Conservation (phyloP, 2,888 invertebrate species). For the Calliscelio sp. region DNA sequence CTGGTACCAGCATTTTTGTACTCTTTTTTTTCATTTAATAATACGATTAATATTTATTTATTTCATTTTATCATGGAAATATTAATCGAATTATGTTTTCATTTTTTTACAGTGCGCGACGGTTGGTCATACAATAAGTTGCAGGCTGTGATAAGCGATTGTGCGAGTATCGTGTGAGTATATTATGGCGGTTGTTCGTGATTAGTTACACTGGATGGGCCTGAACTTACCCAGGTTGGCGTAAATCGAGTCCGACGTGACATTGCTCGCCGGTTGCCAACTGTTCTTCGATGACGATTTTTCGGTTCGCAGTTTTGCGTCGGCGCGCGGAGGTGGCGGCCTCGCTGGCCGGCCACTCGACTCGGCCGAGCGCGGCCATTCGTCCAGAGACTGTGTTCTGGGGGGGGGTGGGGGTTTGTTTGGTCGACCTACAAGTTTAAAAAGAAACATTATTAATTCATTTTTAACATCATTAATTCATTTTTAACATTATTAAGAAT, state of each 20-base stretch:
- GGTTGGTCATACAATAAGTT: conserved; percentile 74
- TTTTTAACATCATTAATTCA: not conserved
- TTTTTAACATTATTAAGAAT: not conserved
- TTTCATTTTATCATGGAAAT: too few species aligned
- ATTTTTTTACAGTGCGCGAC: conserved; percentile 65
- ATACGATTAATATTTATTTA: too few species aligned
- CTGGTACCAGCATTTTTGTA: too few species aligned
- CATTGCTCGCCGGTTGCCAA: conserved; percentile 74
- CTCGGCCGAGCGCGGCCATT: conserved; percentile 87
- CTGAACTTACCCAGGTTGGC: conserved; percentile 91
- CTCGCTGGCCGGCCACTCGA: conserved; percentile 88
- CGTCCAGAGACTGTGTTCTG: conserved; percentile 87
- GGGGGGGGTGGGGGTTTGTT: conserved; percentile 93
- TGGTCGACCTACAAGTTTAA: conserved; percentile 85
- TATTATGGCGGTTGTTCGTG: conserved; percentile 78
- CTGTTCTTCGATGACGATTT: conserved; percentile 70
- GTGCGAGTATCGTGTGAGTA: conserved; percentile 81
- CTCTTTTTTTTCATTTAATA: too few species aligned
- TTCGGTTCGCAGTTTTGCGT: conserved; percentile 84
- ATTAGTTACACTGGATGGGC: conserved; percentile 86
- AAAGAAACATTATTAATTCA: not conserved
- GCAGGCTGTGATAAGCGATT: conserved; percentile 79
- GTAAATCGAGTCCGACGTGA: conserved; percentile 87
- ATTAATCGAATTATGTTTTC: too few species aligned
- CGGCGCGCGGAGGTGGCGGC: conserved; percentile 89